Evolutionary conservation across 2,888 invertebrate genomes (phyloP), one percentile per base, ranked within the genome.

Genomic region (Caradrina kadenii): DNA sequence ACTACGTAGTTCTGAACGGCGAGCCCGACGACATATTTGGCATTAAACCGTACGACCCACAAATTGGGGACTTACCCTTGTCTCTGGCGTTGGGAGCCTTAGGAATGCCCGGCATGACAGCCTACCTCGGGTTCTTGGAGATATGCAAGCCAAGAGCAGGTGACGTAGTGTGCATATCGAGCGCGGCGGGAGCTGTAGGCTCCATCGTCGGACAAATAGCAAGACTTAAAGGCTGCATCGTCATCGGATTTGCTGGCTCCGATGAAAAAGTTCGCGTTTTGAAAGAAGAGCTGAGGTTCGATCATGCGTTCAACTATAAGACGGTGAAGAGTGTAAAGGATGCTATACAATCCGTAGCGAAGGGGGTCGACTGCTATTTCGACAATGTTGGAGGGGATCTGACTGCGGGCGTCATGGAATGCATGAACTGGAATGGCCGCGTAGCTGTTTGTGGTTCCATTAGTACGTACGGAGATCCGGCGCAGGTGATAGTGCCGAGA

Each of bases 111-210:
- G 97, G 97, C 22, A 86, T 89, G 64, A 86, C 89, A 8, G 89
- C 88, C n/a, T 90, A 89, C 80, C 59, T 85, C 56, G 80, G 82
- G 52, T 48, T 90, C 17, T 79, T 96, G 65, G 96, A 97, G 79
- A 88, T 97, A 59, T 97, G 97, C 85, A 90, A 96, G 63, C 97
- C 97, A 15, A 96, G 96, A 88, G 82, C 93, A 6, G 97, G 97
- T 0, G 97, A 97, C 83, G 96, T 96, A 0, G 95, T 97, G 1
- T 96, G 97, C 21, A 96, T 97, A 17, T 96, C 96, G 45, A 96
- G 96, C 31, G 97, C 97, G 13, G 97, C 97, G 4, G 97, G 97
- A 21, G 97, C 97, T 22, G 97, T 97, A 22, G 97, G 97, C 53
- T 96, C 96, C 82, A 91, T 97, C 59, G 97, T 97, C 4, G 97